Evolutionary conservation across 2,113 vertebrate species (phyloP).

Genomic region (Elaphurus davidianus): DNA sequence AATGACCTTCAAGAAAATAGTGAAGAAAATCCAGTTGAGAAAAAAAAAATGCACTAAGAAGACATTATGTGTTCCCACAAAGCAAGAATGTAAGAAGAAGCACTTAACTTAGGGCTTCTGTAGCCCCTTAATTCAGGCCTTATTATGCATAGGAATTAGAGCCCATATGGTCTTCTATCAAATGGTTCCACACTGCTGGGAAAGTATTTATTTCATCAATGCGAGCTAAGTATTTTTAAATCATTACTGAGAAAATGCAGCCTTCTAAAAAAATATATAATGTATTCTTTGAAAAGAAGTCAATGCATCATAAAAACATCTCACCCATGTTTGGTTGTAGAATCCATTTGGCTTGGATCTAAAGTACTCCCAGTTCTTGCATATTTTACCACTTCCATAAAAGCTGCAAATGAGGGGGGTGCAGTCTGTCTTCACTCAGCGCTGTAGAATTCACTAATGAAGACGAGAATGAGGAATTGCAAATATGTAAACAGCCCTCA

Average conservation of each 20-base stretch:
- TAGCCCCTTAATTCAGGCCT: conserved; percentile 29
- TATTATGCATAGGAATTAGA: conserved; percentile 18
- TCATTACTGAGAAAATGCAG: conserved; percentile 1
- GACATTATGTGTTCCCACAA: neutral
- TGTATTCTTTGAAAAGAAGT: neutral
- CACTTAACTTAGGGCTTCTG: neutral
- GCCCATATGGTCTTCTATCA: conserved; percentile 15
- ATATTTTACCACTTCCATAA: conserved; percentile 56
- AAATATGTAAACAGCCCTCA: conserved; percentile 60
- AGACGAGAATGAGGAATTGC: conserved; percentile 43
- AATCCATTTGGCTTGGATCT: conserved; percentile 20
- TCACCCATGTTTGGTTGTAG: neutral
- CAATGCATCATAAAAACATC: conserved; percentile 6
- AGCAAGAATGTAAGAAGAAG: neutral
- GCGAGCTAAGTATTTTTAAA: conserved; percentile 55
- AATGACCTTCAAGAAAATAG: neutral
- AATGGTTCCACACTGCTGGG: neutral
- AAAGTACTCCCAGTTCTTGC: conserved; percentile 11
- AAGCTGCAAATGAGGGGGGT: conserved; percentile 47
- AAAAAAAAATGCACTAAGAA: neutral
- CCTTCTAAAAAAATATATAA: neutral
- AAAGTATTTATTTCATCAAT: conserved; percentile 37
- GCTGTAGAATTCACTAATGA: conserved; percentile 71
- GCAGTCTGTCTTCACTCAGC: conserved; percentile 64
- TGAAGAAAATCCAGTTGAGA: neutral